Percentiles rank a stretch among this genome's conserved stretches.
Conservation (phyloP, 2,888 invertebrate species). For the Caenorhabditis becei region DNA sequence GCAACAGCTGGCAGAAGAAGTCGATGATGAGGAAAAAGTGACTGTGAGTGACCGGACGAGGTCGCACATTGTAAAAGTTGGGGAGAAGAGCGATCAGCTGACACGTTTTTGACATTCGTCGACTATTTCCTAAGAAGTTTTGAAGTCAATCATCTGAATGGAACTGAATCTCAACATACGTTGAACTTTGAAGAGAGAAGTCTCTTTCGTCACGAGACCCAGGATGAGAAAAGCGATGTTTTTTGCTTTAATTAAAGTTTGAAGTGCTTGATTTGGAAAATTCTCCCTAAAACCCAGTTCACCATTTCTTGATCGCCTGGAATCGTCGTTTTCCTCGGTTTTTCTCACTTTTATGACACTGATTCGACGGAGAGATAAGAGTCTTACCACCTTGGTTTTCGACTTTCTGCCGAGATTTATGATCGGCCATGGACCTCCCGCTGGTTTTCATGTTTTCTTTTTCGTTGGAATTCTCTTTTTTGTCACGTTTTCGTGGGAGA, state of each 20-base stretch:
- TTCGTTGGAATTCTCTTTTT: background rate
- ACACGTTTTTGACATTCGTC: background rate
- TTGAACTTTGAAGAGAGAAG: no score
- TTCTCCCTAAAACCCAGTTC: no score
- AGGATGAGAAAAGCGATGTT: no score
- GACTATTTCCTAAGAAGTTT: no score
- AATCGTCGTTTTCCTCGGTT: background rate
- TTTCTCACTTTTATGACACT: conserved; percentile 33
- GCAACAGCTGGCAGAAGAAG: conserved; percentile 58
- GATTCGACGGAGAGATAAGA: conserved; percentile 36
- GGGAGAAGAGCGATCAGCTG: conserved; percentile 2
- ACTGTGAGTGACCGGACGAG: conserved; percentile 45
- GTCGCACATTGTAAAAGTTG: conserved; percentile 28
- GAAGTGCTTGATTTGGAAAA: no score
- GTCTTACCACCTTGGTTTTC: conserved; percentile 12
- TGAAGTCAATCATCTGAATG: no score
- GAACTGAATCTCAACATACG: no score
- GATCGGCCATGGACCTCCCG: conserved; percentile 26
- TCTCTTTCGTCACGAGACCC: no score
- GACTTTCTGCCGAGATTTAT: conserved; percentile 35
- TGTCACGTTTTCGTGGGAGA: background rate
- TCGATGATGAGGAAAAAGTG: conserved; percentile 34
- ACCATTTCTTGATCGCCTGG: background rate
- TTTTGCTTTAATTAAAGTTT: no score
- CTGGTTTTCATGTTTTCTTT: background rate